These are phyloP conservation scores for human (Homo sapiens) DNA, from an alignment of 2,113 vertebrate genomes.

Conservation along the genomic window GRCh38 chr18:64873501-64874000, in stretches of 20 bases:
- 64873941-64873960: neutral
- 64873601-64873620: neutral
- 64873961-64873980: neutral
- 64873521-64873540: neutral
- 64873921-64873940: neutral
- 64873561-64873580: neutral
- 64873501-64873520: neutral
- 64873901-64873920: neutral
- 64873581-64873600: neutral
- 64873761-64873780: neutral
- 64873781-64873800: neutral
- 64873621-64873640: neutral
- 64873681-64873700: neutral
- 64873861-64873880: neutral
- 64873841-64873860: neutral
- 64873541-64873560: neutral
- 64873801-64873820: neutral
- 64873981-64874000: neutral
- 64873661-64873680: neutral
- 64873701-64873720: neutral
- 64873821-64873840: neutral
- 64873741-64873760: neutral
- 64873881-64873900: neutral
- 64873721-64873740: neutral
- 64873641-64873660: neutral